Conservation (phyloP, 2,797 vertebrate species). For the Falco naumanni region DNA sequence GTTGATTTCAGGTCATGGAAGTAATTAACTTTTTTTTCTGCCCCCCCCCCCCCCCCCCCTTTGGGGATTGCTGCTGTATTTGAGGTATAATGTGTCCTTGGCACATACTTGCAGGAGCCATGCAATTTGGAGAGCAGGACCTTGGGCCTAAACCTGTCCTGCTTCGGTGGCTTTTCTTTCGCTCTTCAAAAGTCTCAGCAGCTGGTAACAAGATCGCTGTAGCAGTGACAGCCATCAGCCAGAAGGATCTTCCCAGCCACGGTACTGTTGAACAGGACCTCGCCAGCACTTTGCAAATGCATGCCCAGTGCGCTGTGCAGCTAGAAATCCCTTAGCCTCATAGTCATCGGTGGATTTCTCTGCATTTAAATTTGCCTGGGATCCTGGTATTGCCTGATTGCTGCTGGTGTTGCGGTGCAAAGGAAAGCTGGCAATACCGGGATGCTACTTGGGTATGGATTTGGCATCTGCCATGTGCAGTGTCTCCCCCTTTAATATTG, state of each 20-base stretch:
- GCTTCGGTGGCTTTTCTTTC: background rate
- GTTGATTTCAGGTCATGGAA: conserved; percentile 46
- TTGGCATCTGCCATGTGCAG: background rate
- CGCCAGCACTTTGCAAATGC: rapidly evolving
- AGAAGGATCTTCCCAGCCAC: background rate
- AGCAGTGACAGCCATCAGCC: background rate
- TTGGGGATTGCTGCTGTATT: background rate
- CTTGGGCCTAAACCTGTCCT: background rate
- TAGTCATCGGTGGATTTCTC: background rate
- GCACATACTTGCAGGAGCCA: background rate
- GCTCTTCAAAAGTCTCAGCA: background rate
- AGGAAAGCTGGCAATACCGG: background rate
- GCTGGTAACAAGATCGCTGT: background rate
- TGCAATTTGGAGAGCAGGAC: background rate
- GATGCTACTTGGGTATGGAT: background rate
- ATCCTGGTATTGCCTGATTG: background rate
- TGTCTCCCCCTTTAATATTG: background rate
- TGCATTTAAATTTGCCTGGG: background rate
- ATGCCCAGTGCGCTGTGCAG: background rate
- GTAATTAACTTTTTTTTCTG: background rate
- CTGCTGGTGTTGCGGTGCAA: background rate
- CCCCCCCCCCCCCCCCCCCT: background rate
- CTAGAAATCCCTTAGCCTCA: background rate
- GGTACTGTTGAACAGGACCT: background rate
- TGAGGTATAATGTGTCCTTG: background rate